A percentile compares a stretch with the other conserved stretches of the same genome.
These are phyloP conservation scores for Dermatophagoides farinae DNA, from an alignment of 1,140 invertebrate species.

Conservation along the genomic window DNA sequence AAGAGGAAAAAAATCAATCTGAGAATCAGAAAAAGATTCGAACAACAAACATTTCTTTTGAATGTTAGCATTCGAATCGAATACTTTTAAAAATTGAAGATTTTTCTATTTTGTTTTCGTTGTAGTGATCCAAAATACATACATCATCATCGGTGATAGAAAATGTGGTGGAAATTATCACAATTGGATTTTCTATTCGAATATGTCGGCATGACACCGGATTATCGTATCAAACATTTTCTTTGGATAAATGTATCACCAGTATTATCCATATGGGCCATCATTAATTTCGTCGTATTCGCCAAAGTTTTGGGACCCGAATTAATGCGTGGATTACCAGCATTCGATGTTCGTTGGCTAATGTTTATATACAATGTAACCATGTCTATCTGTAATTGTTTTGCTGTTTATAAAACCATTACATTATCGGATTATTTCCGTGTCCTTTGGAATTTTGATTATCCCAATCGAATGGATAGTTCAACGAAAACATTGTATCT, in stretches of 20 bases:
- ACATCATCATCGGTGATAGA: too few relatives aligned
- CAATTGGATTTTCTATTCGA: slow-evolving; percentile 1
- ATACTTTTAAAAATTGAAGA: too few relatives aligned
- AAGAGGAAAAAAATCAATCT: too few relatives aligned
- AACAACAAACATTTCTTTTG: too few relatives aligned
- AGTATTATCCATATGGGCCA: slow-evolving; percentile 30
- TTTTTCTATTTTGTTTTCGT: too few relatives aligned
- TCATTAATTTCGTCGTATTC: slow-evolving; percentile 59
- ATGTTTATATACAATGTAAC: slow-evolving; percentile 51
- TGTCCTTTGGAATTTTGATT: background rate
- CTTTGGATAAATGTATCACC: slow-evolving; percentile 2
- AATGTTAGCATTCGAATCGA: too few relatives aligned
- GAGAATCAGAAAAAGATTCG: too few relatives aligned
- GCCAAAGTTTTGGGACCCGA: slow-evolving; percentile 54
- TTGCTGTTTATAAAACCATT: background rate
- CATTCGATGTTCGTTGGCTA: slow-evolving; percentile 49
- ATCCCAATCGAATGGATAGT: slow-evolving; percentile 4
- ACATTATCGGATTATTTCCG: background rate
- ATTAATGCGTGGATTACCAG: slow-evolving; percentile 61
- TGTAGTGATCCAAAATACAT: too few relatives aligned
- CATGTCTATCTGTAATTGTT: slow-evolving; percentile 18
- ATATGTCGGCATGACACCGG: background rate
- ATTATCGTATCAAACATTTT: background rate
- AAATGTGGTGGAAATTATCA: background rate
- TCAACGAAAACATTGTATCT: background rate